Evolutionary conservation across 2,113 vertebrate genomes (phyloP).

Genomic region (Parotia lawesii): DNA sequence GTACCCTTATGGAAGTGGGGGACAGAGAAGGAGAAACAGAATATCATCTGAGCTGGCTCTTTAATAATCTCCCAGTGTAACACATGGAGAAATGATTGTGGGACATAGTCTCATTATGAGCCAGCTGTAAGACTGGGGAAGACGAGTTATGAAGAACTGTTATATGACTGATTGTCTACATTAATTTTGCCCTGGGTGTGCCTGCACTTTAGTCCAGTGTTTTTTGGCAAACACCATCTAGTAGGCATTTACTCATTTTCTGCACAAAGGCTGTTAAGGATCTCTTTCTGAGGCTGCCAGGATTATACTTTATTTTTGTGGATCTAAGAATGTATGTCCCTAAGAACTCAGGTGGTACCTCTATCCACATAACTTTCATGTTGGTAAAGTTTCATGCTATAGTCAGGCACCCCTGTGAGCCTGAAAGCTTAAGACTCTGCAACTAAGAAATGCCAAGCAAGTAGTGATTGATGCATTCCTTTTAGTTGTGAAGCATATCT

Average conservation of each 20-base stretch:
- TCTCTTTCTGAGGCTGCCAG: background rate
- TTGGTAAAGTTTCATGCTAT: background rate
- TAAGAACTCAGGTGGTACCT: background rate
- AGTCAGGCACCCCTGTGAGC: background rate
- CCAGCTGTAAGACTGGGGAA: background rate
- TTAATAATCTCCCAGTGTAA: background rate
- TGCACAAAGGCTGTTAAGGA: background rate
- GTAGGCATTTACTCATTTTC: background rate
- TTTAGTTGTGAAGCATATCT: background rate
- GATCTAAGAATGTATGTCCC: background rate
- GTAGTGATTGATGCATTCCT: background rate
- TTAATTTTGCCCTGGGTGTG: background rate
- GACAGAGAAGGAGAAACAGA: background rate
- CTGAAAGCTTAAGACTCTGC: background rate
- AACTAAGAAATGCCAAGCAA: background rate
- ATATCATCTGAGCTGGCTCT: background rate
- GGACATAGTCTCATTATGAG: background rate
- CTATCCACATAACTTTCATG: background rate
- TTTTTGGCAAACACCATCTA: background rate
- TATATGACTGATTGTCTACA: background rate
- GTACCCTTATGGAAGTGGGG: background rate
- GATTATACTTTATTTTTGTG: background rate
- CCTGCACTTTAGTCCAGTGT: background rate
- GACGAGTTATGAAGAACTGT: background rate
- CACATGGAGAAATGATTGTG: background rate